Conservation (phyloP, 2,113 vertebrate species). For the Centropus unirufus region DNA sequence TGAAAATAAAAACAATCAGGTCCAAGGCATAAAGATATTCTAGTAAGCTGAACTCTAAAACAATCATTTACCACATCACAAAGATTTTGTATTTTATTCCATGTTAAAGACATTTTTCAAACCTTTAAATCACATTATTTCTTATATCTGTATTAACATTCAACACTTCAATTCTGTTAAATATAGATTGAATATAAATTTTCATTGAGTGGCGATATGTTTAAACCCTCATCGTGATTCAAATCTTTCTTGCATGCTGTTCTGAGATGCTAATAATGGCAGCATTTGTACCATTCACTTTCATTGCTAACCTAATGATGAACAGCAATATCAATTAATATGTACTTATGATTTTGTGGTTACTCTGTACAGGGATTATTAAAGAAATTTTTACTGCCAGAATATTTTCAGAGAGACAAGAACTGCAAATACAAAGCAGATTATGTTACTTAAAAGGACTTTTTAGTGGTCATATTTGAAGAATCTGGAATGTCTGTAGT, state of each 20-base stretch:
- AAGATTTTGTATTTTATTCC: background rate
- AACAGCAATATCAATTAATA: slow-evolving; percentile 46
- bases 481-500: background rate
- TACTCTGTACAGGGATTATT: background rate
- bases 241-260: slow-evolving; percentile 1
- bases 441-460: slow-evolving; percentile 8
- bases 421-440: slow-evolving; percentile 4
- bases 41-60: background rate
- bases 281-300: slow-evolving; percentile 10
- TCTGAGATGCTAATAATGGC: slow-evolving; percentile 46
- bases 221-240: slow-evolving; percentile 46
- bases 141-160: slow-evolving; percentile 8
- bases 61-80: background rate
- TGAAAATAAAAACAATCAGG: background rate
- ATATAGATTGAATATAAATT: slow-evolving; percentile 49
- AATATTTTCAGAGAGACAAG: slow-evolving; percentile 33
- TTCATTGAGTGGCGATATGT: slow-evolving; percentile 43
- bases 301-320: slow-evolving; percentile 23
- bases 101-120: background rate
- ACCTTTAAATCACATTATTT: background rate
- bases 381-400: background rate
- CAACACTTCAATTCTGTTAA: background rate
- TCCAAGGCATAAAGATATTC: background rate
- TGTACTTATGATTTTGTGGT: background rate
- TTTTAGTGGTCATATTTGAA: background rate